Base-by-base conservation (phyloP, 2,888 invertebrate genomes). In the Caenorhabditis sinica region DNA sequence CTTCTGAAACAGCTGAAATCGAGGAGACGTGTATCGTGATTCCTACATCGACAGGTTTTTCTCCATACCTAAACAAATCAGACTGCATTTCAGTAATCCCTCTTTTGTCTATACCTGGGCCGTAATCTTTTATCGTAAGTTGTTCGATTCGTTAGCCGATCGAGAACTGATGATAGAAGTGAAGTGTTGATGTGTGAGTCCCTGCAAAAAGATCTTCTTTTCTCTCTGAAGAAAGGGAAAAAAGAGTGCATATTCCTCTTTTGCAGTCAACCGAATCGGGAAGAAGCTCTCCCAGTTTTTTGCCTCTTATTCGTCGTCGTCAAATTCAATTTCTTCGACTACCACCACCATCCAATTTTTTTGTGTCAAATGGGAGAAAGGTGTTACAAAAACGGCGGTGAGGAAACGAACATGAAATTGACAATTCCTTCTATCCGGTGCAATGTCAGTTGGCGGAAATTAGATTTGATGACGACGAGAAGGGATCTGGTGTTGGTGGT, bases 121-220 rank as follows among this genome's bases (percentile, higher is more conserved):
- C 97, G 96, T 95, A 98, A 96, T 95, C 97, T 96, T 96, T 97
- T 98, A 95, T 98, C 97, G 94, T 97, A 97, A 94, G 96, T 97
- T 94, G 96, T 96, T 45, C 81, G 81, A 84, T 92, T 90, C 17
- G 91, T 92, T 9, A 93, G 86, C 53, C 90, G 69, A 80, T 93
- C 90, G 30, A 93, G 86, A 23, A 93, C 88, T 30, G 86, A 75
- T 25, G 92, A 91, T 58, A 92, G 90, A 20, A 82, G 72, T 51
- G 76, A 45, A 58, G 82, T 82, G 53, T 82, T 77, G 65, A 82
- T 72, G 51, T 82, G 76, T 43, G 71, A 77, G 40, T 82, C 82
- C 60, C 82, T 82, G 82, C 71, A 82, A 82, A 56, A 68, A 36
- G 30, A 40, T 15, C 33, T n/a, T 20, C 17, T 20, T n/a, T 2